Conservation (phyloP, 2,797 vertebrate genomes). For the Hylomyscus alleni region DNA sequence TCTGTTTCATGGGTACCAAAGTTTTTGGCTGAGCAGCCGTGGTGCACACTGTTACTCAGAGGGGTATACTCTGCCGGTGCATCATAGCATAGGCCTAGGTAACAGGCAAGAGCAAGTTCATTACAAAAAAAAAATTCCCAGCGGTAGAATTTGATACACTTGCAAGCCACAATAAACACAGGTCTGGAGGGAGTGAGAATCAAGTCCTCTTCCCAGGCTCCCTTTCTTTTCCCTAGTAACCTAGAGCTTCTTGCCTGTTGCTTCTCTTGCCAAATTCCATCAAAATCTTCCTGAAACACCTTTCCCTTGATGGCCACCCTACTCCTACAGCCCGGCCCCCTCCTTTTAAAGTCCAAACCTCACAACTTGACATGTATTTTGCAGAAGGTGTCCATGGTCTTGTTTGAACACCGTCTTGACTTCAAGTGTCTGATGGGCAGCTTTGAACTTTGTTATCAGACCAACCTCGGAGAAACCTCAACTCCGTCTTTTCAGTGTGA, state of each 20-base stretch:
- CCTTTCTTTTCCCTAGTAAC: neutral
- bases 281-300: neutral
- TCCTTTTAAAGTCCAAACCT: neutral
- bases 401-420: neutral
- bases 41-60: neutral
- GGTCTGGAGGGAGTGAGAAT: neutral
- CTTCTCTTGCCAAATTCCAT: slow-evolving; percentile 14
- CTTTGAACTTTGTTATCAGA: slow-evolving; percentile 10
- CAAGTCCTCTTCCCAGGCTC: neutral
- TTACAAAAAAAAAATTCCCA: neutral
- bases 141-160: neutral
- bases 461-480: neutral
- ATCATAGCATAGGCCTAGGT: neutral
- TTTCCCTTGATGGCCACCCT: neutral
- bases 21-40: neutral
- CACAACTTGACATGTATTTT: slow-evolving; percentile 8
- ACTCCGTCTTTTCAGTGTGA: neutral
- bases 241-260: neutral
- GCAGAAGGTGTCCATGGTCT: neutral
- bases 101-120: slow-evolving; percentile 36
- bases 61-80: neutral
- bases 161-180: slow-evolving; percentile 49
- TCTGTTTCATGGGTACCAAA: neutral
- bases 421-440: neutral
- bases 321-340: neutral